Evolutionary conservation across 2,797 vertebrate species (phyloP), one percentile per base, ranked within the genome.

Genomic region (Halcyon leucocephala): DNA sequence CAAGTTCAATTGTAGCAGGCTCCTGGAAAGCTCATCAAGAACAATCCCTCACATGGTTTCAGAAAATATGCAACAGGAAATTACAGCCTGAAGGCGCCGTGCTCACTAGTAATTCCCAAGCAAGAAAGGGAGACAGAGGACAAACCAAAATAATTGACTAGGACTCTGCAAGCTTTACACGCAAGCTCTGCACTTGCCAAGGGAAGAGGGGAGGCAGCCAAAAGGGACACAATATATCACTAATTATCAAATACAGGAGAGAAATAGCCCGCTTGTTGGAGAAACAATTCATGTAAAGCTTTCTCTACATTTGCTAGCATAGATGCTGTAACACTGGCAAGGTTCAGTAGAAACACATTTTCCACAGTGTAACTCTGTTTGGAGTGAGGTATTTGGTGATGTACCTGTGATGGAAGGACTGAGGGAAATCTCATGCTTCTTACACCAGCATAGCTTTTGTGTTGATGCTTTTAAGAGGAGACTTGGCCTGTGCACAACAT

Each of bases 11-110:
- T 93, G 96, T 49, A 95, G 77, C 80, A 90, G 55, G 67, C 60
- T 92, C 70, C 85, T 79, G 84, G 82, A 91, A 95, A 94, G 91
- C 91, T 96, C 94, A 96, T 93, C 87, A 94, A 44, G 80, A 90
- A 10, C 80, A 82, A 95, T 86, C 73, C 62, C 82, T 97, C 83
- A 85, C 70, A 79, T 35, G 71, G 82, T 71, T 93, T 96, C 95
- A 93, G 80, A 96, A 96, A 95, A 91, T 93, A 96, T 85, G 93
- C 85, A 96, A 94, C 93, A 95, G 91, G 91, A 97, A 96, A 96
- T 97, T 95, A 91, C 77, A 77, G 91, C 95, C 96, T 42, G 70
- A 70, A 93, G 94, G 91, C 90, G 64, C 73, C 39, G 76, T 82
- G 80, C 54, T 97, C 90, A 35, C 86, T 89, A 66, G 77, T 90